Conservation (phyloP, 2,888 invertebrate species). For the Ochropleura plecta region DNA sequence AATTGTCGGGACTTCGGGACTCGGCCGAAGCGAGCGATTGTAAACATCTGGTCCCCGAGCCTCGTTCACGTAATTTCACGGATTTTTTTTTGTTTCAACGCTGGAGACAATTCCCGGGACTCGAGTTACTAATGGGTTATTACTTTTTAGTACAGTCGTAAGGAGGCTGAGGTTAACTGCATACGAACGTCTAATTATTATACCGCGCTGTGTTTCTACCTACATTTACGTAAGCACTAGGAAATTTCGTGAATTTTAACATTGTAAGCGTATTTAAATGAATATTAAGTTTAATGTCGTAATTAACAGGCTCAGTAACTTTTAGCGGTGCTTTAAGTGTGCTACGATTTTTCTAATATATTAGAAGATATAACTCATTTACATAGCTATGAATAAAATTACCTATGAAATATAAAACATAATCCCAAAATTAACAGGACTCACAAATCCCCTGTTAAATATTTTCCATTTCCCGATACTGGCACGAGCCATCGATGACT, state of each 20-base stretch:
- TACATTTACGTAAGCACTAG: slow-evolving; percentile 31
- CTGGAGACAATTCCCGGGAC: slow-evolving; percentile 42
- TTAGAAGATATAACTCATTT: background rate
- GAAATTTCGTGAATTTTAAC: slow-evolving; percentile 18
- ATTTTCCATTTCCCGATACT: slow-evolving; percentile 39
- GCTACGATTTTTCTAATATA: slow-evolving; percentile 1
- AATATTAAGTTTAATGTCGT: background rate
- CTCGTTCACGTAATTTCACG: slow-evolving; percentile 33
- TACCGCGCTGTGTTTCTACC: slow-evolving; percentile 26
- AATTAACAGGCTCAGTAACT: background rate
- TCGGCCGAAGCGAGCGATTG: slow-evolving; percentile 54
- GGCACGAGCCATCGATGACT: slow-evolving; percentile 46
- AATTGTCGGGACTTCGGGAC: slow-evolving; percentile 44
- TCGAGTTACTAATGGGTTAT: slow-evolving; percentile 56
- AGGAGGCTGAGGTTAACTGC: slow-evolving; percentile 52
- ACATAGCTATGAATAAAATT: background rate
- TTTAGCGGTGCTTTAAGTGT: background rate
- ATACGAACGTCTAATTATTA: slow-evolving; percentile 46
- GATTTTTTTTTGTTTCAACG: slow-evolving; percentile 37
- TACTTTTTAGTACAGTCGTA: slow-evolving; percentile 55
- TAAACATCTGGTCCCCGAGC: slow-evolving; percentile 61
- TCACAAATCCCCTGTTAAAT: slow-evolving; percentile 22
- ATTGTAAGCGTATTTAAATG: background rate
- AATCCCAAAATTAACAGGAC: slow-evolving; percentile 24
- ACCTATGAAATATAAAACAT: slow-evolving; percentile 5